Evolutionary conservation across 1,140 invertebrate species (phyloP).

Genomic region (Pseudomyrmex gracilis): DNA sequence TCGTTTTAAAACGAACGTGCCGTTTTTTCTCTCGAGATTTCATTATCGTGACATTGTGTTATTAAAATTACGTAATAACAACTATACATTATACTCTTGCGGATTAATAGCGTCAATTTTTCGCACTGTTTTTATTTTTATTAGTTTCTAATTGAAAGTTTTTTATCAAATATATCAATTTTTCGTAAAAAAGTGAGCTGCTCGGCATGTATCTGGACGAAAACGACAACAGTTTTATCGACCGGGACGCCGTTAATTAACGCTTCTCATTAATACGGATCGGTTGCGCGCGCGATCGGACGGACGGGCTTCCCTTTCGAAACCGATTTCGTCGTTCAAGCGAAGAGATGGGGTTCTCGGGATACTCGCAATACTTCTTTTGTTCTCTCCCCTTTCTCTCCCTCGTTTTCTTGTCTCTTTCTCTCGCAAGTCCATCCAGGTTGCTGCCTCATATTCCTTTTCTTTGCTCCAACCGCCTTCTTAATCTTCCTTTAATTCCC

Average conservation of each 20-base stretch:
- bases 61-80: not conserved
- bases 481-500: constrained; percentile 79
- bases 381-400: constrained; percentile 28
- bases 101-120: not conserved
- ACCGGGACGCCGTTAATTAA: constrained; percentile 70
- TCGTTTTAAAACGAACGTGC: not conserved
- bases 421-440: constrained; percentile 57
- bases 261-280: constrained; percentile 74
- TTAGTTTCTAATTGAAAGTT: too few species aligned
- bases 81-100: not conserved
- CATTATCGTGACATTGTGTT: constrained; percentile 14
- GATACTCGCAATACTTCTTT: constrained; percentile 56
- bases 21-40: constrained; percentile 5
- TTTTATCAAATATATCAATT: not conserved
- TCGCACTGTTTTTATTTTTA: too few species aligned
- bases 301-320: constrained; percentile 3
- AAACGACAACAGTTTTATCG: constrained; percentile 56
- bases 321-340: constrained; percentile 33
- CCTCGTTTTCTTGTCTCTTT: constrained; percentile 24
- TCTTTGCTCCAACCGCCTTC: constrained; percentile 65
- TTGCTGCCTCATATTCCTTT: constrained; percentile 64
- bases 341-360: constrained; percentile 44
- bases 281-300: constrained; percentile 35
- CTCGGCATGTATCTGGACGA: not conserved
- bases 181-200: not conserved